These are phyloP conservation scores for Gila orcuttii DNA, from an alignment of 2,113 vertebrate species.

Conservation along the genomic window DNA sequence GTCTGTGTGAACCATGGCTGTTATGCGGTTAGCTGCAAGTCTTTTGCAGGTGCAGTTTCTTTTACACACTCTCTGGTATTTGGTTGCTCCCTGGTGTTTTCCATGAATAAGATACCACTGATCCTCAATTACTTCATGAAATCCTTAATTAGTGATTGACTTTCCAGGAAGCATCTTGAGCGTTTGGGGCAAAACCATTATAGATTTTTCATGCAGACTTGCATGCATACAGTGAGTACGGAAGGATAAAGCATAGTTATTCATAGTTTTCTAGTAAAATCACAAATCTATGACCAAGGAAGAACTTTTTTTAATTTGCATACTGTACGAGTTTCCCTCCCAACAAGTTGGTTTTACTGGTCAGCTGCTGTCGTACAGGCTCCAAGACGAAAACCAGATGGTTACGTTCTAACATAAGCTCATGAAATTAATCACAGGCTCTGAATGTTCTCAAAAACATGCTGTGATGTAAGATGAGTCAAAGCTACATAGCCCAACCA, in stretches of 20 bases:
- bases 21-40: conserved; percentile 48
- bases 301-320: conserved; percentile 17
- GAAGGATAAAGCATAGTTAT: not conserved
- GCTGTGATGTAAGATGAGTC: conserved; percentile 26
- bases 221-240: not conserved
- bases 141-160: conserved; percentile 22
- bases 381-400: conserved; percentile 48
- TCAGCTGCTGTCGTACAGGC: conserved; percentile 38
- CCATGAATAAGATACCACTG: conserved; percentile 26
- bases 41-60: conserved; percentile 49
- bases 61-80: not conserved
- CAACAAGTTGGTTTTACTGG: conserved; percentile 26
- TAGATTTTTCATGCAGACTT: not conserved
- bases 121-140: conserved; percentile 42
- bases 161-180: not conserved
- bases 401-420: conserved; percentile 27
- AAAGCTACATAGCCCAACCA: not conserved
- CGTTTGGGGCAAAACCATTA: not conserved
- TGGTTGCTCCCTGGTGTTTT: conserved; percentile 39
- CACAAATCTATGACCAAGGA: conserved; percentile 40
- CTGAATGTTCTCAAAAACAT: conserved; percentile 28
- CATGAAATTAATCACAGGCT: conserved; percentile 40
- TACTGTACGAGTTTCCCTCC: conserved; percentile 19
- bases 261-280: conserved; percentile 43
- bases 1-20: conserved; percentile 63